Conservation (phyloP, 1,140 invertebrate species). For the Bacillus rossius region DNA sequence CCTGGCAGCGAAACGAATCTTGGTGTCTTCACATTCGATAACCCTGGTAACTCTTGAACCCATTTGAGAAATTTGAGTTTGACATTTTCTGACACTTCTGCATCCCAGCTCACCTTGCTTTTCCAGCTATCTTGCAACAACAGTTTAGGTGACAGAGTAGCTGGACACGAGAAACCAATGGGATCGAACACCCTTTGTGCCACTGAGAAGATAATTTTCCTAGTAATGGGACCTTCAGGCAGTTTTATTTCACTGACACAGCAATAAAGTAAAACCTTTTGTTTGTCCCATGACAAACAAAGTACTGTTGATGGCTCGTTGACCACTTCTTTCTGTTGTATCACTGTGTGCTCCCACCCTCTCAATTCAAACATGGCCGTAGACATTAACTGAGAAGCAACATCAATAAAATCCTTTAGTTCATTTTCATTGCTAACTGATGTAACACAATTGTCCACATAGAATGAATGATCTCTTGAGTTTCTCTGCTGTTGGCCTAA, state of each 20-base stretch:
- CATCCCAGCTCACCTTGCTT: conserved; percentile 26
- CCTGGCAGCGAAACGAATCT: conserved; percentile 17
- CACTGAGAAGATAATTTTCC: conserved; percentile 23
- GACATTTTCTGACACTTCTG: conserved; percentile 8
- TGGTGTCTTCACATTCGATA: conserved; percentile 24
- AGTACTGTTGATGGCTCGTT: conserved; percentile 17
- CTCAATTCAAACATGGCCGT: conserved; percentile 29
- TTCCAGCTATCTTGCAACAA: conserved; percentile 29
- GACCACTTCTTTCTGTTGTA: background rate
- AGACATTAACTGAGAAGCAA: conserved; percentile 19
- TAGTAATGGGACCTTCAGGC: conserved; percentile 9
- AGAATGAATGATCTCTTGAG: conserved; percentile 22
- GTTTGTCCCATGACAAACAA: conserved; percentile 24
- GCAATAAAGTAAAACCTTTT: conserved; percentile 16
- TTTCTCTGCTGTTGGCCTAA: conserved; percentile 12
- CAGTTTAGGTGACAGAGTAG: conserved; percentile 27
- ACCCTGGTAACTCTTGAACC: conserved; percentile 14
- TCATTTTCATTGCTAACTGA: conserved; percentile 22
- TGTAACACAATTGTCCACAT: conserved; percentile 29
- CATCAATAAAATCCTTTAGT: conserved; percentile 18
- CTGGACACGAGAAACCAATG: conserved; percentile 32
- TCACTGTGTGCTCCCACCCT: conserved; percentile 25
- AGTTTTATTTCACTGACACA: background rate
- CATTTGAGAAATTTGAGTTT: conserved; percentile 21
- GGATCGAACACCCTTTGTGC: conserved; percentile 34